These are phyloP conservation scores for Sialia sialis DNA, from an alignment of 2,113 vertebrate species.

Conservation along the genomic window DNA sequence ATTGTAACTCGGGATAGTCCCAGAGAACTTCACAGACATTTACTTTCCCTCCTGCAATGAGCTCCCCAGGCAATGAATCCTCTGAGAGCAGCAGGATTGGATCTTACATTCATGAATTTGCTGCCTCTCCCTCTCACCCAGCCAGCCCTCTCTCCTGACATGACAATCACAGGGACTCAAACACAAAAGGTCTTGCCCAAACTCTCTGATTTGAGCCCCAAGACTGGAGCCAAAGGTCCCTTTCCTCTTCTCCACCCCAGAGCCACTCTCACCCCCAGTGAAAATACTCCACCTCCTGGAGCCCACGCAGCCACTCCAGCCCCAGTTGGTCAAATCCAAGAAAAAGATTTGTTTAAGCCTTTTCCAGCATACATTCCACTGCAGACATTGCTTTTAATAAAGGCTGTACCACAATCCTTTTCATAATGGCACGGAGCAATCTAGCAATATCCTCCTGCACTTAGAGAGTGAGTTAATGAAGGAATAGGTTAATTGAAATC, in stretches of 20 bases:
- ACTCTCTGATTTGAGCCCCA: not conserved
- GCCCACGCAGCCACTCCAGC: not conserved
- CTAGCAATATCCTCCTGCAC: slow-evolving; percentile 56
- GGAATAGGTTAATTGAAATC: slow-evolving; percentile 61
- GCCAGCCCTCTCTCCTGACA: not conserved
- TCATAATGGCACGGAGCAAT: slow-evolving; percentile 29
- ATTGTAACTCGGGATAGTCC: not conserved
- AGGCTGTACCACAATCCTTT: slow-evolving; percentile 41
- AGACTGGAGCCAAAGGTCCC: not conserved
- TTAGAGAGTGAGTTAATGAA: slow-evolving; percentile 65
- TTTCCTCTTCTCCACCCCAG: not conserved
- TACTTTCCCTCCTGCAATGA: not conserved
- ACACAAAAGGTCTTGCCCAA: not conserved
- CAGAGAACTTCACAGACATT: not conserved
- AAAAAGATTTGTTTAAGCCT: slow-evolving; percentile 52
- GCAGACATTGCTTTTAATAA: slow-evolving; percentile 51
- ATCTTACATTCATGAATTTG: not conserved
- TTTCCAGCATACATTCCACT: slow-evolving; percentile 14
- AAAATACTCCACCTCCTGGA: not conserved
- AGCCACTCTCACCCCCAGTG: not conserved
- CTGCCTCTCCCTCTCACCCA: not conserved
- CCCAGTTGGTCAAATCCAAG: slow-evolving; percentile 36
- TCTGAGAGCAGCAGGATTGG: rapidly evolving
- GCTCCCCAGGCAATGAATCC: not conserved
- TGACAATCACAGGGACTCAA: not conserved